Evolutionary conservation across 2,888 invertebrate species (phyloP).

Genomic region (Drosophila niveifrons): DNA sequence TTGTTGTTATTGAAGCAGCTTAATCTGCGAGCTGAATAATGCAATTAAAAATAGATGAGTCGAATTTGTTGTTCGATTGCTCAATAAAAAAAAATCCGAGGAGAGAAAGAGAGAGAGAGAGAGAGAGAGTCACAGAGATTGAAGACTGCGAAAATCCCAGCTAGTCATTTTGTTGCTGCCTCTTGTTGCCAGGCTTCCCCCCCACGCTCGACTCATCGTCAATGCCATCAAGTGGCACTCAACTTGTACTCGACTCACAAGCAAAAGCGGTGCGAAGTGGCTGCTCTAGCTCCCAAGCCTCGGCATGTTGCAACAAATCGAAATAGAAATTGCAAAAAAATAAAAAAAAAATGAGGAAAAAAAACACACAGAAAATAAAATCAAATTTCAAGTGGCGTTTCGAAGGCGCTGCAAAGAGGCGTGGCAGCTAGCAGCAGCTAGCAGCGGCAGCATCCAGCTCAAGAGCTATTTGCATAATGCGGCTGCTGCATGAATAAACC

Average conservation of each 20-base stretch:
- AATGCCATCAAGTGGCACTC: slow-evolving; percentile 64
- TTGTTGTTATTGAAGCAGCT: slow-evolving; percentile 30
- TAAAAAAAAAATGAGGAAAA: slow-evolving; percentile 31
- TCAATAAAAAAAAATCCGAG: slow-evolving; percentile 21
- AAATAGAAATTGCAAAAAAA: slow-evolving; percentile 66
- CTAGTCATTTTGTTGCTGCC: slow-evolving; percentile 36
- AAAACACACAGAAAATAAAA: slow-evolving; percentile 55
- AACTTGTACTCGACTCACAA: slow-evolving; percentile 59
- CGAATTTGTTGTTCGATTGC: slow-evolving; percentile 53
- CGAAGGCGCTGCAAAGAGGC: slow-evolving; percentile 54
- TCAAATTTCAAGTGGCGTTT: slow-evolving; percentile 74
- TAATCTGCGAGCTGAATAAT: slow-evolving; percentile 49
- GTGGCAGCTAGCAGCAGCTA: slow-evolving; percentile 30
- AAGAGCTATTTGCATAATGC: slow-evolving; percentile 76
- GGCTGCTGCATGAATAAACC: slow-evolving; percentile 80
- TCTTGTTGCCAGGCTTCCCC: neutral
- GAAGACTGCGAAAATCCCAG: slow-evolving; percentile 9
- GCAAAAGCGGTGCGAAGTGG: slow-evolving; percentile 62
- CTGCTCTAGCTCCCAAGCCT: neutral
- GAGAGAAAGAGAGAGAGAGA: slow-evolving; percentile 7
- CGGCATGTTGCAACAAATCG: slow-evolving; percentile 74
- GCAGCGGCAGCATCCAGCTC: slow-evolving; percentile 27
- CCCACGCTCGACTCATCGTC: neutral
- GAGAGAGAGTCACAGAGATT: neutral
- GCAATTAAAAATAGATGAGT: slow-evolving; percentile 59